A percentile compares a stretch with the other conserved stretches of the same genome.
Evolutionary conservation across 2,797 vertebrate genomes (phyloP).

Genomic region (Dendrocincla fuliginosa): DNA sequence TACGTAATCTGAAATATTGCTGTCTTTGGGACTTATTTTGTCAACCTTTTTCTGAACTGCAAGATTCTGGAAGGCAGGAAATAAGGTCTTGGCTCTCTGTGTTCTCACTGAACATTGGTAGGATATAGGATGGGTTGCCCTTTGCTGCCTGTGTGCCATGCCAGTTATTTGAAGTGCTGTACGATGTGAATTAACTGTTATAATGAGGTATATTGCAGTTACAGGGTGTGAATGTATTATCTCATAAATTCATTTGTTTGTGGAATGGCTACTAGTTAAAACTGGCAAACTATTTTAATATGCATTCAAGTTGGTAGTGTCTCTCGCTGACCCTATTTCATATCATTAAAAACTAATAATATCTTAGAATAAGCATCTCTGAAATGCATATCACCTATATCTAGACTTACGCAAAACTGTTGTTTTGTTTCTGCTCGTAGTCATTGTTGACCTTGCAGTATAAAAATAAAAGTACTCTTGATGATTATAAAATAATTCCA

Average conservation of each 20-base stretch:
- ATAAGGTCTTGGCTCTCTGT: background rate
- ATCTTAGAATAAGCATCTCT: background rate
- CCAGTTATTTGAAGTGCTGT: background rate
- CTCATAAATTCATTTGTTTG: background rate
- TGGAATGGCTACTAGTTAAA: background rate
- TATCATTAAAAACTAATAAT: background rate
- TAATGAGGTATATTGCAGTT: background rate
- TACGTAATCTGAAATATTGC: conserved; percentile 24
- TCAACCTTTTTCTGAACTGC: conserved; percentile 23
- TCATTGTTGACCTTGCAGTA: background rate
- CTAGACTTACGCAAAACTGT: background rate
- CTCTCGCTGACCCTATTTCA: background rate
- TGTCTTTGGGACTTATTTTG: conserved; percentile 15
- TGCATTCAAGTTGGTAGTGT: background rate
- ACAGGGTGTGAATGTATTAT: background rate
- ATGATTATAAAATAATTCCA: background rate
- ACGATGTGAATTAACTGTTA: background rate
- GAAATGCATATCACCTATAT: background rate
- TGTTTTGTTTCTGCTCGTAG: background rate
- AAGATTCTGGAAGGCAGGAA: background rate
- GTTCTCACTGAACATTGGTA: background rate
- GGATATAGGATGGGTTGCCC: background rate
- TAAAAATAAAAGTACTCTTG: background rate
- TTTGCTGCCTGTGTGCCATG: background rate
- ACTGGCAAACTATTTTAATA: background rate